A percentile compares a stretch with the other conserved stretches of the same genome.
These are phyloP conservation scores for Tenualosa ilisha DNA, from an alignment of 2,797 vertebrate genomes.

Conservation along the genomic window DNA sequence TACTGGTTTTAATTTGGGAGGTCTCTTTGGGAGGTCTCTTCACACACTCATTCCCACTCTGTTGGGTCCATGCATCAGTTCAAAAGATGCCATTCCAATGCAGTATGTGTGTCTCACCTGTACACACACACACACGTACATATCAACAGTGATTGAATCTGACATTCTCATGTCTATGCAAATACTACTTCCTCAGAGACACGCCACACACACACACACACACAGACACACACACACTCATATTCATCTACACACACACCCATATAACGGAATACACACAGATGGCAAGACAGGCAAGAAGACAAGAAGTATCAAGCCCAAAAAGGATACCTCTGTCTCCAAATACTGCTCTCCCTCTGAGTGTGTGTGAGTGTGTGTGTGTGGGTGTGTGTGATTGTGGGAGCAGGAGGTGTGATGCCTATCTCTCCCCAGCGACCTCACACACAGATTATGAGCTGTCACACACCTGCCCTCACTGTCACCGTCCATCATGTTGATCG, in stretches of 20 bases:
- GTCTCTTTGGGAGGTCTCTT: background rate
- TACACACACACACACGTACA: background rate
- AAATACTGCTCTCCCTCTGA: background rate
- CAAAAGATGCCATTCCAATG: background rate
- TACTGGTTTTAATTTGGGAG: background rate
- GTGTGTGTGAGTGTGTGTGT: background rate
- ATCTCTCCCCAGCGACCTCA: background rate
- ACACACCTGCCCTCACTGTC: slow-evolving; percentile 12
- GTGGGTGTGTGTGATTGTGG: background rate
- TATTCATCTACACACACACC: background rate
- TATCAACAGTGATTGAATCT: background rate
- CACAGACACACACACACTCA: background rate
- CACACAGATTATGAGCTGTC: slow-evolving; percentile 16
- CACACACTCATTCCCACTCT: background rate
- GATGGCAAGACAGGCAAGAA: background rate
- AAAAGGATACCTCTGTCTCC: background rate
- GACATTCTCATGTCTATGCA: slow-evolving; percentile 10
- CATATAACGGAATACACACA: background rate
- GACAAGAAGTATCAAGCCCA: background rate
- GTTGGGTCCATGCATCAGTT: background rate
- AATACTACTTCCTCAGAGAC: background rate
- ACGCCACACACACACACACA: background rate
- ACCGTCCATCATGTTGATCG: background rate
- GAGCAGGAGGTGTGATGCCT: background rate
- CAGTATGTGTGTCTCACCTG: background rate